Evolutionary conservation across 2,113 vertebrate genomes (phyloP), one percentile per base, ranked within the genome.

Genomic region (Saimiri boliviensis): DNA sequence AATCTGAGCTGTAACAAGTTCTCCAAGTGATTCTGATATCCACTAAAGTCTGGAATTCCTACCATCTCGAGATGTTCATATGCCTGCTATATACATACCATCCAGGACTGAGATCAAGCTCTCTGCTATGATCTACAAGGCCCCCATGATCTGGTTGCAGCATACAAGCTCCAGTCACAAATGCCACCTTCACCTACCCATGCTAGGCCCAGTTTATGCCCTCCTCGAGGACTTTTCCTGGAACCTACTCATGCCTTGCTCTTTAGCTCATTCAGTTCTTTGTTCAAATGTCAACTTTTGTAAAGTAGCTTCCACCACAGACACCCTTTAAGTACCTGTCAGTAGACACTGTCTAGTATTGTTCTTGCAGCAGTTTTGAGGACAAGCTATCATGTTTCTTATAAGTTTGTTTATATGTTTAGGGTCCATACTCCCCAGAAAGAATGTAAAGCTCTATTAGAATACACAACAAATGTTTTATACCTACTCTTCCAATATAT

Each of bases 201-300:
- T 85, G 10, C 1, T 19, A 68, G 81, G n/a, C 19, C 88, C 8
- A 1, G 13, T 23, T 89, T 66, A 35, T n/a, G 76, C 20, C 40
- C 40, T 40, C 70, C 19, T n/a, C 54, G 52, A 88, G 47, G 21
- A 82, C 58, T 68, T 79, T 52, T 42, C 74, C 54, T 76, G 52
- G 91, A 91, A 71, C 17, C 1, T 73, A 40, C 49, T 77, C 21
- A 60, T 66, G 45, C 25, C 60, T 91, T 40, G 37, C 13, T 58
- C 76, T 58, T 92, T 58, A 37, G 20, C 13, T 90, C 70, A 56
- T 17, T 88, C 66, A 68, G n/a, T 32, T 88, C 93, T 79, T 56
- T 54, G 35, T 86, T 84, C 56, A 94, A 95, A 70, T 74, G 40
- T 70, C 80, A 93, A 60, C 40, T 96, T 93, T 87, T 47, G 17